Conservation (phyloP, 2,888 invertebrate genomes). For the Sipha maydis region DNA sequence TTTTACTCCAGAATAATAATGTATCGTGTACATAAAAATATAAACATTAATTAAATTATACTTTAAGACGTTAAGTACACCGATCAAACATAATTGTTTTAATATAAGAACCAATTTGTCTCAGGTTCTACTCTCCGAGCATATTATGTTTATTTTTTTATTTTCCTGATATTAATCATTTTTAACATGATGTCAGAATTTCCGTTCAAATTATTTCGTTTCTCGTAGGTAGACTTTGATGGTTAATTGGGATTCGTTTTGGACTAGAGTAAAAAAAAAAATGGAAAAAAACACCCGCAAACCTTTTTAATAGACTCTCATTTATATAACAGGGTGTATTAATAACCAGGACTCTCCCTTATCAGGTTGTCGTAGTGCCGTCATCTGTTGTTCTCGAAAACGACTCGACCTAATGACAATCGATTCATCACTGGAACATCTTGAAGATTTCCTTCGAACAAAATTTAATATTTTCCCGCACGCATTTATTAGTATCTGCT, state of each 20-base stretch:
- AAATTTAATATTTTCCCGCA: constrained; percentile 51
- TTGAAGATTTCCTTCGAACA: constrained; percentile 40
- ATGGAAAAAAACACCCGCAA: constrained; percentile 43
- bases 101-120: too few species aligned
- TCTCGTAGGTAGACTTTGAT: constrained; percentile 37
- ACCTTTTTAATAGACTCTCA: constrained; percentile 59
- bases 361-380: constrained; percentile 60
- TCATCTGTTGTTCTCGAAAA: constrained; percentile 61
- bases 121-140: too few species aligned
- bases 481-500: neutral
- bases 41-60: too few species aligned
- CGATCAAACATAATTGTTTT: too few species aligned
- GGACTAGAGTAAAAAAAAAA: constrained; percentile 21
- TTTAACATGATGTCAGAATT: constrained; percentile 47
- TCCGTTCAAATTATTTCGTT: constrained; percentile 35
- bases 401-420: constrained; percentile 56
- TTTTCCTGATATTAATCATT: constrained; percentile 38
- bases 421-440: constrained; percentile 53
- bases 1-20: too few species aligned
- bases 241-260: constrained; percentile 57
- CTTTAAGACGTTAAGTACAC: too few species aligned
- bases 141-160: neutral
- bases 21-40: too few species aligned
- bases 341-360: constrained; percentile 58
- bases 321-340: constrained; percentile 60